Percentiles rank a stretch among this genome's conserved stretches.
phyloP scores from a whole-genome alignment of 2,113 vertebrate genomes.

The Oryzias javanicus region DNA sequence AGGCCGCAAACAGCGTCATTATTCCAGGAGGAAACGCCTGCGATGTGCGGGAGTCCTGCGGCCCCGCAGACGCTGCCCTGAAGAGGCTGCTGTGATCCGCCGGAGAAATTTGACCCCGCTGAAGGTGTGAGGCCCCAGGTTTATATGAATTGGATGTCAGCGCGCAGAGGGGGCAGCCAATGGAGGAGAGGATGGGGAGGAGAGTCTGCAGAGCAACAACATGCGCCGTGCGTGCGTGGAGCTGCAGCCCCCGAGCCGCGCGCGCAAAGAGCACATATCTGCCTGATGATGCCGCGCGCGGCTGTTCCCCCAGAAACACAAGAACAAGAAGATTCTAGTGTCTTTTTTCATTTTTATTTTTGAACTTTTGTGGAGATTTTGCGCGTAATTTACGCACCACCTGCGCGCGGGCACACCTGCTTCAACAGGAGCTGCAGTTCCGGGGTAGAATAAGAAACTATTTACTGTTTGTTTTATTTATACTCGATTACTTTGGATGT shows the following conservation, averaged over 20 bases:
- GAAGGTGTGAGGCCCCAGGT: constrained; percentile 67
- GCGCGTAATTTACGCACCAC: constrained; percentile 35
- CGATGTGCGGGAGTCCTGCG: constrained; percentile 7
- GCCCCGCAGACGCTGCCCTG: constrained; percentile 7
- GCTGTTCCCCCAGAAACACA: neutral
- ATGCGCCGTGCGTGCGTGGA: constrained; percentile 16
- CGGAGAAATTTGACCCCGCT: constrained; percentile 75
- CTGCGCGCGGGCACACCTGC: neutral
- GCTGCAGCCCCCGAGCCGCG: constrained; percentile 16
- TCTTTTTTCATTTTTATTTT: neutral
- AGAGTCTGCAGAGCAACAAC: constrained; percentile 51
- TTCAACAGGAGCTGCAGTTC: neutral
- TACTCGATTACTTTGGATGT: too few species aligned
- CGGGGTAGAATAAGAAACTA: neutral
- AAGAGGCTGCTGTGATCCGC: constrained; percentile 29
- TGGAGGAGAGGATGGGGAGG: constrained; percentile 70
- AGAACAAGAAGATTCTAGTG: neutral
- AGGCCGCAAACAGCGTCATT: constrained; percentile 1
- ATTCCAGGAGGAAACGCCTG: constrained; percentile 19
- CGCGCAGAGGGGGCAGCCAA: constrained; percentile 74
- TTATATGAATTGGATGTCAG: constrained; percentile 78
- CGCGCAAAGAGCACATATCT: constrained; percentile 11
- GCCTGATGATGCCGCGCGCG: neutral
- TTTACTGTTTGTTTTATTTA: neutral
- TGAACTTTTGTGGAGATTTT: constrained; percentile 27